phyloP scores from a whole-genome alignment of 2,113 vertebrate species.

The Varanus komodoensis region DNA sequence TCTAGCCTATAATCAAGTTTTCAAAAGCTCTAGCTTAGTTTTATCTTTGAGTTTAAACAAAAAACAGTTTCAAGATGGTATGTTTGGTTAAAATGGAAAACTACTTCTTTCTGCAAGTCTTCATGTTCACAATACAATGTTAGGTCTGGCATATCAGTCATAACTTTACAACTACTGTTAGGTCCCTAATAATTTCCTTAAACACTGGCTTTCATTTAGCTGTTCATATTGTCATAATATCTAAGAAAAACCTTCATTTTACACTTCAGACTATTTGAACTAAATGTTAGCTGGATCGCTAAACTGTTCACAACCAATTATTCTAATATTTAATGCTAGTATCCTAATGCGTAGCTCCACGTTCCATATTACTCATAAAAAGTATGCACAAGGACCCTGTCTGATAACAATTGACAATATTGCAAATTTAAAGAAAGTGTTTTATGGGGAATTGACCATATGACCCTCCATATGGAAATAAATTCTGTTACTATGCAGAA shows the following conservation, averaged over 20 bases:
- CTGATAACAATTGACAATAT: neutral
- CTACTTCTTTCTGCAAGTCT: neutral
- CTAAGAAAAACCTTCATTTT: neutral
- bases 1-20: neutral
- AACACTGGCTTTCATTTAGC: neutral
- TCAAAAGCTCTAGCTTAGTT: neutral
- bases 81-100: too few relatives aligned
- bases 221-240: neutral
- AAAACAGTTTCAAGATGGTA: neutral
- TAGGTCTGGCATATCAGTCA: neutral
- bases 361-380: neutral
- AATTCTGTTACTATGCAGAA: constrained; percentile 31
- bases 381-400: neutral
- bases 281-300: neutral
- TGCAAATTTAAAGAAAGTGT: neutral
- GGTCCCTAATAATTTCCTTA: neutral
- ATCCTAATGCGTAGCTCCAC: neutral
- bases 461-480: constrained; percentile 40
- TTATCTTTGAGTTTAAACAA: neutral
- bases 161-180: neutral
- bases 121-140: neutral
- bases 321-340: neutral
- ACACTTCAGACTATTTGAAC: neutral
- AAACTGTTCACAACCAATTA: neutral
- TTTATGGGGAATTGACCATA: neutral